These are phyloP conservation scores for Pyrrhia umbra DNA, from an alignment of 2,888 invertebrate genomes.

Conservation along the genomic window DNA sequence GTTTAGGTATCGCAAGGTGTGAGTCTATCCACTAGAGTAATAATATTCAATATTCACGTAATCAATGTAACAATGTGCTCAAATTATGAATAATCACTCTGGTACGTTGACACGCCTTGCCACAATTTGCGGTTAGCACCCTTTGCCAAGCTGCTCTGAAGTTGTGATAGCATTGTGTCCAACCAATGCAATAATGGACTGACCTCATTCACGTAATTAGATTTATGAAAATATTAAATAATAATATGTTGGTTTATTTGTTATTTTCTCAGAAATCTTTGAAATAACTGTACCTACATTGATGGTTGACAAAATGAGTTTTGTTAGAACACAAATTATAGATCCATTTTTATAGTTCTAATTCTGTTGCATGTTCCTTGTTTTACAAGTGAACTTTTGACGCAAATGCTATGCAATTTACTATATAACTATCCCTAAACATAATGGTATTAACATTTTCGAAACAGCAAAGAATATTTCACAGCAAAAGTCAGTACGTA, in stretches of 20 bases:
- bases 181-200: slow-evolving; percentile 32
- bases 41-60: slow-evolving; percentile 10
- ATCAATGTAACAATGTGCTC: slow-evolving; percentile 21
- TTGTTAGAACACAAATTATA: neutral
- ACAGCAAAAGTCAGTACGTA: neutral
- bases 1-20: neutral
- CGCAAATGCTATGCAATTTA: too few species aligned
- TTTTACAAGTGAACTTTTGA: too few species aligned
- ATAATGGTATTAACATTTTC: neutral
- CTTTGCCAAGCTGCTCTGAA: slow-evolving; percentile 18
- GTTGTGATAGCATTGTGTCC: slow-evolving; percentile 36
- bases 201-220: slow-evolving; percentile 40
- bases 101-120: slow-evolving; percentile 26
- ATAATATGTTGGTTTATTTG: slow-evolving; percentile 1
- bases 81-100: slow-evolving; percentile 26
- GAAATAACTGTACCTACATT: slow-evolving; percentile 17
- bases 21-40: slow-evolving; percentile 4
- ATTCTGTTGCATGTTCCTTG: too few species aligned
- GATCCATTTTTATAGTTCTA: neutral
- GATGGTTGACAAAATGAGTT: neutral
- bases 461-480: neutral
- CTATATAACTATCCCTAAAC: neutral
- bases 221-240: slow-evolving; percentile 27
- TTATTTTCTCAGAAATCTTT: slow-evolving; percentile 21
- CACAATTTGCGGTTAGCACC: slow-evolving; percentile 41